Conservation (phyloP, 2,113 vertebrate species). For the Elephas maximus region DNA sequence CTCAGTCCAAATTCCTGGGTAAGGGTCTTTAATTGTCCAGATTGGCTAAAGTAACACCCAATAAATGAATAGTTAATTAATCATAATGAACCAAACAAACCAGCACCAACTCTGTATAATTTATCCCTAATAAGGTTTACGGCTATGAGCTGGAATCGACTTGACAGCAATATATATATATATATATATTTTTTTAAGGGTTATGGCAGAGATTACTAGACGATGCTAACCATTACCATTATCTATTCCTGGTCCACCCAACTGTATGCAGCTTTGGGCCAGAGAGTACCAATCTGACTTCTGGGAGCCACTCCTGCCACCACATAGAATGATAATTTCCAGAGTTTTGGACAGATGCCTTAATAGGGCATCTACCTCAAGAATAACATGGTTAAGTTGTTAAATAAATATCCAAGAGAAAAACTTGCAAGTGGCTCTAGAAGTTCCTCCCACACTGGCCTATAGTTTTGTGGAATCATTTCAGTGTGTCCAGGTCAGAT, state of each 20-base stretch:
- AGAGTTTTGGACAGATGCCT: not conserved
- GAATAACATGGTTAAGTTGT: not conserved
- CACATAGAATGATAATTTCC: not conserved
- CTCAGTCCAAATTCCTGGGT: not conserved
- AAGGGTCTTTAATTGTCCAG: too few species aligned
- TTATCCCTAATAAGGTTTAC: not conserved
- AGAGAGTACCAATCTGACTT: not conserved
- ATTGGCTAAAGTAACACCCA: not conserved
- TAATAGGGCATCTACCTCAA: not conserved
- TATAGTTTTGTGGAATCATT: not conserved
- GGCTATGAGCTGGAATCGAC: too few species aligned
- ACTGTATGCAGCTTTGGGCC: not conserved
- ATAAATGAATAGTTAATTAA: constrained; percentile 76
- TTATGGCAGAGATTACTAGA: constrained; percentile 11
- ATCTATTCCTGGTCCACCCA: not conserved
- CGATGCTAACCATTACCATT: not conserved
- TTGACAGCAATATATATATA: too few species aligned
- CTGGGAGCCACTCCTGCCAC: not conserved
- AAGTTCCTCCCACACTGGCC: not conserved
- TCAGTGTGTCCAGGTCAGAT: not conserved
- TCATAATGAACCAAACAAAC: constrained; percentile 69
- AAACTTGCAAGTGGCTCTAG: not conserved
- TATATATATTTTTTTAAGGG: not conserved
- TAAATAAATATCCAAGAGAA: not conserved
- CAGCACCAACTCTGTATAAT: constrained; percentile 53